A percentile compares a stretch with the other conserved stretches of the same genome.
These are phyloP conservation scores for Zygaena filipendulae DNA, from an alignment of 2,888 invertebrate genomes.

Conservation along the genomic window DNA sequence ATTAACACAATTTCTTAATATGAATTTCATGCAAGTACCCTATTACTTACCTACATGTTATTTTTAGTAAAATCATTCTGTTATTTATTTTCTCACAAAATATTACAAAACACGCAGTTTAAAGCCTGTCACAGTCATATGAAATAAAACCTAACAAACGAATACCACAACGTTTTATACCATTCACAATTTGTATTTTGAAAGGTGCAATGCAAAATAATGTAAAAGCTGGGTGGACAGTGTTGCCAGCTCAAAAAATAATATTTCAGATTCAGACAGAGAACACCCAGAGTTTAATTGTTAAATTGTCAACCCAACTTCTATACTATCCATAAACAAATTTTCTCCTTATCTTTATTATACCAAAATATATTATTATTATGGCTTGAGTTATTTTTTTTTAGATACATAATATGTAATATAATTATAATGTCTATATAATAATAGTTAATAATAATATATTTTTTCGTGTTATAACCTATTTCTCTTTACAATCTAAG, in stretches of 20 bases:
- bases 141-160: too few relatives aligned
- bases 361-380: conserved; percentile 67
- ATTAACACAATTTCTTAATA: too few relatives aligned
- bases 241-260: conserved; percentile 18
- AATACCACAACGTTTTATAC: too few relatives aligned
- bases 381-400: conserved; percentile 62
- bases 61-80: too few relatives aligned
- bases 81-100: too few relatives aligned
- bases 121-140: too few relatives aligned
- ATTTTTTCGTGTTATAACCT: conserved; percentile 47
- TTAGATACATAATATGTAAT: conserved; percentile 57
- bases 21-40: too few relatives aligned
- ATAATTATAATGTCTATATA: too few relatives aligned
- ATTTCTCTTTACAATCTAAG: conserved; percentile 48
- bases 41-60: too few relatives aligned
- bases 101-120: too few relatives aligned
- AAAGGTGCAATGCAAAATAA: conserved; percentile 19
- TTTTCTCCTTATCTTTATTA: conserved; percentile 47
- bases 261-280: too few relatives aligned
- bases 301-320: conserved; percentile 35
- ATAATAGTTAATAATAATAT: conserved; percentile 31
- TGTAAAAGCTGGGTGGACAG: conserved; percentile 30
- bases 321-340: conserved; percentile 39
- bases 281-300: conserved; percentile 17
- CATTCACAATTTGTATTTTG: too few relatives aligned